Conservation (phyloP, 2,113 vertebrate species). For the Athene noctua region DNA sequence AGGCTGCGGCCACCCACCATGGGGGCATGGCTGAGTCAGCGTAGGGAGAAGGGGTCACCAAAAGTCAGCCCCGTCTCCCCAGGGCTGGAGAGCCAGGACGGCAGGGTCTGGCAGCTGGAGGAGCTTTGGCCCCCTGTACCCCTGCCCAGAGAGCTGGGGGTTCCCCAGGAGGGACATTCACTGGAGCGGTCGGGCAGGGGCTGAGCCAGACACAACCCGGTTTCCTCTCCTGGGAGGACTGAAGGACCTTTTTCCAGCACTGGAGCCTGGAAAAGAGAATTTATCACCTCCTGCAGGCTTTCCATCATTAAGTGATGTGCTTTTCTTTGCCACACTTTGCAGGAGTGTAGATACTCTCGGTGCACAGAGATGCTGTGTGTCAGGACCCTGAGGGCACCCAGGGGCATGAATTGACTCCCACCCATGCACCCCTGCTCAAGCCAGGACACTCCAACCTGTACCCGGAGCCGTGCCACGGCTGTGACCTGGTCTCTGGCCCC, state of each 20-base stretch:
- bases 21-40: neutral
- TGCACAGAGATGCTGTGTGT: neutral
- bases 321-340: neutral
- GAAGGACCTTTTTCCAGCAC: neutral
- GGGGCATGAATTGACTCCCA: neutral
- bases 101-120: neutral
- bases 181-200: rapidly evolving
- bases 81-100: neutral
- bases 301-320: neutral
- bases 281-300: neutral
- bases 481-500: neutral
- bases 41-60: neutral
- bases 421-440: neutral
- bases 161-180: neutral
- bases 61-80: neutral
- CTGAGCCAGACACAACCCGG: neutral
- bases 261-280: neutral
- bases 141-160: neutral
- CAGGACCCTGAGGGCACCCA: neutral
- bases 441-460: neutral
- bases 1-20: neutral
- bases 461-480: rapidly evolving
- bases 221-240: neutral
- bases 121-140: neutral
- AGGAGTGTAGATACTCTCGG: neutral